phyloP scores from a whole-genome alignment of 1,140 invertebrate genomes.

The Anoplolepis gracilipes region DNA sequence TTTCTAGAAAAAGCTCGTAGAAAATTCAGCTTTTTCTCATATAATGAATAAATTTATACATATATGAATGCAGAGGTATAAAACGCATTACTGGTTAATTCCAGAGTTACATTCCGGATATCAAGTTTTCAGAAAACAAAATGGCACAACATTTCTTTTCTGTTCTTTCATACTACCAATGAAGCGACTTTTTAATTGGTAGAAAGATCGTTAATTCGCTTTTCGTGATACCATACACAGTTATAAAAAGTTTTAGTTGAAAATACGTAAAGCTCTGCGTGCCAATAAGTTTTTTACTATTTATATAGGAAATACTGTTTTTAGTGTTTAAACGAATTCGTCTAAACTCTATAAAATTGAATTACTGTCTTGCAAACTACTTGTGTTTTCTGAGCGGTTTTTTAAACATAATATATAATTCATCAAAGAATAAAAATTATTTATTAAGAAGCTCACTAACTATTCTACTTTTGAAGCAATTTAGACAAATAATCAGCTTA shows the following conservation, averaged over 20 bases:
- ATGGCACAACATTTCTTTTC: constrained; percentile 1
- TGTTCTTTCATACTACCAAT: background rate
- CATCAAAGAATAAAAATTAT: too few species aligned
- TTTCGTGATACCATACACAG: background rate
- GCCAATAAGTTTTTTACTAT: background rate
- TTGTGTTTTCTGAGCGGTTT: background rate
- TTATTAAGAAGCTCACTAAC: background rate
- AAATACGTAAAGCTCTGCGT: background rate
- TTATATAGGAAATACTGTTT: background rate
- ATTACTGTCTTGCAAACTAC: background rate
- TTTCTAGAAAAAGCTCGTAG: background rate
- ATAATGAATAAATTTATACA: background rate
- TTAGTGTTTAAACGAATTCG: background rate
- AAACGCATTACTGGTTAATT: constrained; percentile 12
- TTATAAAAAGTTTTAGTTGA: background rate
- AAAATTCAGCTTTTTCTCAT: background rate
- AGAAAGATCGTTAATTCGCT: constrained; percentile 4
- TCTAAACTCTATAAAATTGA: background rate
- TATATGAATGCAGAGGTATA: background rate
- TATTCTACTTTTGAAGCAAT: background rate
- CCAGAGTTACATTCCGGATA: background rate
- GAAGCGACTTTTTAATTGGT: background rate
- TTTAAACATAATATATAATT: background rate
- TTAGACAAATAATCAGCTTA: background rate
- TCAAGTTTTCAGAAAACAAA: background rate